Percentiles rank a stretch among this genome's conserved stretches.
Conservation (phyloP, 2,113 vertebrate genomes). For the Anarhynchus alexandrinus region DNA sequence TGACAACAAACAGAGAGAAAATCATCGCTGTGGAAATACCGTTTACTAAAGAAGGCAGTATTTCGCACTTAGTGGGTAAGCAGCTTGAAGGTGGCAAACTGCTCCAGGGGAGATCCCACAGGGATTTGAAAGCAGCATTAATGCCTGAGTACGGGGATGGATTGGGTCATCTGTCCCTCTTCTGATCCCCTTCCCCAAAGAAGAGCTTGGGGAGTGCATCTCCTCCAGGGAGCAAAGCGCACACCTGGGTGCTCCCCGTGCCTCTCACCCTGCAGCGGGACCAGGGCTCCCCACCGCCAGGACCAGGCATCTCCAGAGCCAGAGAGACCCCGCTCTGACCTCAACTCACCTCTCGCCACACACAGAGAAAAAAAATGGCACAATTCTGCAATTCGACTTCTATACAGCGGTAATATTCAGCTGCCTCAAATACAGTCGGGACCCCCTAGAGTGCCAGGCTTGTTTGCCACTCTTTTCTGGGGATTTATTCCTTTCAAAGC, state of each 20-base stretch:
- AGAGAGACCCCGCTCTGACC: background rate
- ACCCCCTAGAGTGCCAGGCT: background rate
- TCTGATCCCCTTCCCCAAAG: background rate
- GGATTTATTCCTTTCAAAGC: background rate
- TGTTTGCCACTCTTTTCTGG: background rate
- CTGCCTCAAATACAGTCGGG: background rate
- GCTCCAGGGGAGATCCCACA: background rate
- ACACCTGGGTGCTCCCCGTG: accelerated
- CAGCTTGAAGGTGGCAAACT: background rate
- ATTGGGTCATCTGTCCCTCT: background rate
- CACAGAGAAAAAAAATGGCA: background rate
- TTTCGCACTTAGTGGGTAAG: background rate
- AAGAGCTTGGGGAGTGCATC: background rate
- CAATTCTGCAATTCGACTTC: background rate
- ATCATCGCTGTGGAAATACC: background rate
- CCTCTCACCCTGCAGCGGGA: background rate
- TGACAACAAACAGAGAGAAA: background rate
- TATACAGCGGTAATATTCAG: background rate
- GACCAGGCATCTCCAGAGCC: accelerated
- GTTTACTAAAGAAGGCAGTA: background rate
- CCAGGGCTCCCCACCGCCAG: background rate
- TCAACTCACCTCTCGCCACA: background rate
- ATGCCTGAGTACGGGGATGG: background rate
- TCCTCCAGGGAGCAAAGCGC: background rate
- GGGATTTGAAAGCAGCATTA: background rate